Evolutionary conservation across 92 coral and sea anemone genomes (phyloP).

Genomic region (Palythoa grandiflora): DNA sequence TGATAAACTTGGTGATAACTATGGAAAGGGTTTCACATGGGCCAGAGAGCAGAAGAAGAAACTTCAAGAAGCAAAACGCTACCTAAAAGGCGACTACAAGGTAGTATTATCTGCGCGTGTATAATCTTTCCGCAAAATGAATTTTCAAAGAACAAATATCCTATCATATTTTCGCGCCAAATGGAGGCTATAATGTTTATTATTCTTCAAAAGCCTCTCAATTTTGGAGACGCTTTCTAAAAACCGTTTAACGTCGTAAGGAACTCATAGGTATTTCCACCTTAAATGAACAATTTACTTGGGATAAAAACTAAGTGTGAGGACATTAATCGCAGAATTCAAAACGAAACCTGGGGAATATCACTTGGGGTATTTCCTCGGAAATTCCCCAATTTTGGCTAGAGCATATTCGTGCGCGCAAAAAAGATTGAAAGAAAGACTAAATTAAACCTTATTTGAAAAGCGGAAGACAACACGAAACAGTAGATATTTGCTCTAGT

Average conservation of each 20-base stretch:
- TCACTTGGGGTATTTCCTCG: conserved; percentile 24
- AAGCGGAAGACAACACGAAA: conserved; percentile 6
- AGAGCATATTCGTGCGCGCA: conserved; percentile 18
- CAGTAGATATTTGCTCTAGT: not conserved
- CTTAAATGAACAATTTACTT: conserved; percentile 12
- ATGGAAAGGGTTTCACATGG: conserved; percentile 61
- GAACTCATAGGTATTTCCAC: conserved; percentile 26
- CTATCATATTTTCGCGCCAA: conserved; percentile 10
- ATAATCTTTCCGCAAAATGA: conserved; percentile 29
- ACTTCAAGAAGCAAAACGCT: conserved; percentile 62
- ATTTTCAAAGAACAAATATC: conserved; percentile 13
- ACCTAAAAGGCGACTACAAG: conserved; percentile 70
- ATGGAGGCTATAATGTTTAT: conserved; percentile 7
- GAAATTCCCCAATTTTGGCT: conserved; percentile 26
- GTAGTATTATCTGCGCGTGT: conserved; percentile 32
- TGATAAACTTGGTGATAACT: conserved; percentile 63
- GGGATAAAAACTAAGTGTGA: conserved; percentile 14
- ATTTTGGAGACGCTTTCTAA: conserved; percentile 11
- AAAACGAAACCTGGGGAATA: conserved; percentile 4
- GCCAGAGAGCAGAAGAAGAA: conserved; percentile 55
- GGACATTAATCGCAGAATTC: conserved; percentile 15
- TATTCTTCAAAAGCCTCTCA: not conserved
- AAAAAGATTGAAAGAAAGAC: not conserved
- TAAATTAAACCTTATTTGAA: conserved; percentile 18
- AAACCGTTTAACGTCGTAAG: conserved; percentile 21